Evolutionary conservation across 1,140 invertebrate genomes (phyloP), one percentile per base, ranked within the genome.

Genomic region (Limonius californicus): DNA sequence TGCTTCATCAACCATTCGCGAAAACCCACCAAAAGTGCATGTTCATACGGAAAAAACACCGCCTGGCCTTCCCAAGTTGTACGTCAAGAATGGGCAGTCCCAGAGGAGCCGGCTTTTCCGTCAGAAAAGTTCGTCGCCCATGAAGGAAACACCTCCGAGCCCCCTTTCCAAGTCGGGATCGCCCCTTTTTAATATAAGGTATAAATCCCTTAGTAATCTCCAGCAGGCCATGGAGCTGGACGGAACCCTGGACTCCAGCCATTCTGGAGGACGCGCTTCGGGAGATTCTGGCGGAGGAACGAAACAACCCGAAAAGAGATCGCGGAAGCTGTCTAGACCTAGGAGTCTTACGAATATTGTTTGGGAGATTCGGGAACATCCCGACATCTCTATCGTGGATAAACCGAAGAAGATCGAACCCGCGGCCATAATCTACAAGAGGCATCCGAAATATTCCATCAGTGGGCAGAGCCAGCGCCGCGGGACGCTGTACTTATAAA

Each of bases 341-440:
- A 84, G 89, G 65, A 93, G 90, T 59, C 80, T 94, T 69, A 92
- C 90, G 39, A 93, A 94, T 81, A 81, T 94, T 64, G 90, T 93
- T 42, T 93, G 90, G 89, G 86, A 76, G 60, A 67, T 72, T 1
- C 61, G 72, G 27, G 75, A 76, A 58, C 71, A 75, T 63, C 72
- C 73, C 12, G 74, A 76, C 53, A 75, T 74, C 20, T 74, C 73
- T n/a, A 72, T 75, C 68, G 39, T 71, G 11, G 66, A 72, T 19
- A 71, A 74, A n/a, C 74, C 73, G 60, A 68, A 70, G 60, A 74
- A 74, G 47, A 72, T 72, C 63, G 68, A 67, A 12, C 70, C 72
- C 23, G 70, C 69, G 42, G 70, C 72, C 62, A 73, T 75, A 63
- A 66, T 73, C 9, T 70, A 73, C 57, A 76, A 76, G 61, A 76